These are phyloP conservation scores for Eretmocerus hayati DNA, from an alignment of 2,888 invertebrate genomes.

Conservation along the genomic window DNA sequence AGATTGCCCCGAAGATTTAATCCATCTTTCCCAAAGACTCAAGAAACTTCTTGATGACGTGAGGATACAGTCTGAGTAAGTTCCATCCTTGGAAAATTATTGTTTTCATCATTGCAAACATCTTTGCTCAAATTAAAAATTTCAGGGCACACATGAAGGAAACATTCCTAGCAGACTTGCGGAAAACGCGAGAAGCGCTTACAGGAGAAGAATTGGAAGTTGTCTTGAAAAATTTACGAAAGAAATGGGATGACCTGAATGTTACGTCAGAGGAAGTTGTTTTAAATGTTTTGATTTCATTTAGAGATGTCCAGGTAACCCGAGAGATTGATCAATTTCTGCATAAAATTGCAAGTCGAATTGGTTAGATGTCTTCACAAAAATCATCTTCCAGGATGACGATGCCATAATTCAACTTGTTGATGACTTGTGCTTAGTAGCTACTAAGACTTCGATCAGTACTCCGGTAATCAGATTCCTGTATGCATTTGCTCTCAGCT, in stretches of 20 bases:
- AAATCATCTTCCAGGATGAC: constrained; percentile 60
- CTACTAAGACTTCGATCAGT: constrained; percentile 80
- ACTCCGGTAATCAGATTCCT: constrained; percentile 86
- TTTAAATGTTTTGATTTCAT: constrained; percentile 86
- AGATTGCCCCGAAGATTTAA: constrained; percentile 57
- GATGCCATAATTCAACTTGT: constrained; percentile 96
- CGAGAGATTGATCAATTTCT: too few relatives aligned
- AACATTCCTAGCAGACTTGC: constrained; percentile 88
- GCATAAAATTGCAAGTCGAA: too few relatives aligned
- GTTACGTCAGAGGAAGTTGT: constrained; percentile 94
- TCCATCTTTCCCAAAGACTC: constrained; percentile 64
- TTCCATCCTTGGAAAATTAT: constrained; percentile 25
- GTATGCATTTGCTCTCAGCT: constrained; percentile 95
- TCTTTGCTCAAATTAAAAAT: constrained; percentile 22
- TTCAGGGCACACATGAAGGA: constrained; percentile 91
- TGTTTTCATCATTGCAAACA: not conserved
- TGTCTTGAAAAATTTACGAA: constrained; percentile 81
- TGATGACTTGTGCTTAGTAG: constrained; percentile 84
- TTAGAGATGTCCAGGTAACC: constrained; percentile 71
- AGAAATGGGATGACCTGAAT: constrained; percentile 92
- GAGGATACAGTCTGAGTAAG: constrained; percentile 93
- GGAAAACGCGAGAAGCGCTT: constrained; percentile 83
- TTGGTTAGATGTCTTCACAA: too few relatives aligned
- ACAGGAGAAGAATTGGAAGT: constrained; percentile 74
- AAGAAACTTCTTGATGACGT: constrained; percentile 89